Evolutionary conservation across 2,888 invertebrate species (phyloP).

Genomic region (Lathronympha strigana): DNA sequence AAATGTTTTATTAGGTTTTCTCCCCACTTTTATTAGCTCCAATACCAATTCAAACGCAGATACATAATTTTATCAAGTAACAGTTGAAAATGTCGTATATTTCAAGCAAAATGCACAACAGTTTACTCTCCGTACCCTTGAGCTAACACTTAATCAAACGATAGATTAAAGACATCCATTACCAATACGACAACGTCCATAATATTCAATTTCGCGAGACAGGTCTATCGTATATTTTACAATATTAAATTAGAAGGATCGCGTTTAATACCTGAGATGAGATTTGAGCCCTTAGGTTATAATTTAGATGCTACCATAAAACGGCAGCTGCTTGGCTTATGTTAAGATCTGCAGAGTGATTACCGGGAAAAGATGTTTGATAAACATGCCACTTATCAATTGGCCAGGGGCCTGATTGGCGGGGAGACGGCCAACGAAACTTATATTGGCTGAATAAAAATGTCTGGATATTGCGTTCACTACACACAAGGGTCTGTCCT

Average conservation of each 20-base stretch:
- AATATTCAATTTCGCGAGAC: slow-evolving; percentile 39
- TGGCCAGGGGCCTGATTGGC: slow-evolving; percentile 61
- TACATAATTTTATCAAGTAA: background rate
- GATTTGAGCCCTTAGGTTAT: slow-evolving; percentile 70
- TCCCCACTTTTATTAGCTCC: no score
- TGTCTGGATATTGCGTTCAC: slow-evolving; percentile 19
- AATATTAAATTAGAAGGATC: slow-evolving; percentile 38
- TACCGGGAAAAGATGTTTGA: slow-evolving; percentile 76
- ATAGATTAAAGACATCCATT: slow-evolving; percentile 34
- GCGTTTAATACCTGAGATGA: slow-evolving; percentile 64
- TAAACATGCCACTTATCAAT: slow-evolving; percentile 78
- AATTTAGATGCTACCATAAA: slow-evolving; percentile 71
- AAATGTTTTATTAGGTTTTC: no score
- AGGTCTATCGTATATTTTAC: slow-evolving; percentile 41
- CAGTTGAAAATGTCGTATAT: background rate
- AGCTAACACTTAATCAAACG: slow-evolving; percentile 35
- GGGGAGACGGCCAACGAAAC: slow-evolving; percentile 10
- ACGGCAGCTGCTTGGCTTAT: slow-evolving; percentile 75
- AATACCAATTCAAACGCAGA: no score
- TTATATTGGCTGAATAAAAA: slow-evolving; percentile 27
- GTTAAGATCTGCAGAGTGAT: slow-evolving; percentile 68
- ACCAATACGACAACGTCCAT: slow-evolving; percentile 34
- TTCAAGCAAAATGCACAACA: slow-evolving; percentile 9
- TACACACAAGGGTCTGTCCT: no score
- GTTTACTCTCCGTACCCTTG: slow-evolving; percentile 9